Conservation (phyloP, 2,888 invertebrate genomes). For the Drosophila tripunctata region DNA sequence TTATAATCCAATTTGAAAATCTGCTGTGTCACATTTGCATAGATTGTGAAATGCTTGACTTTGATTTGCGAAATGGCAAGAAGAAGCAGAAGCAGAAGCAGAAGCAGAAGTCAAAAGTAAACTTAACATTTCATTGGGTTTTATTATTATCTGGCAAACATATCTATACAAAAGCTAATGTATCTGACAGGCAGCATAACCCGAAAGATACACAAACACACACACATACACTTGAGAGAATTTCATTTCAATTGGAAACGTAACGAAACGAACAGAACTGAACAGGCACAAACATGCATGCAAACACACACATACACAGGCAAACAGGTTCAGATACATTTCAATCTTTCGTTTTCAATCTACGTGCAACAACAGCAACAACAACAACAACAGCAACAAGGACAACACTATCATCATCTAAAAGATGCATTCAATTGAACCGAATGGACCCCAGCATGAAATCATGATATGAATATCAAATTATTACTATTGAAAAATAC, state of each 20-base stretch:
- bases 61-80: slow-evolving; percentile 7
- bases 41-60: slow-evolving; percentile 53
- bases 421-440: slow-evolving; percentile 73
- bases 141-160: slow-evolving; percentile 47
- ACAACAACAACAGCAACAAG: slow-evolving; percentile 4
- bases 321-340: slow-evolving; percentile 64
- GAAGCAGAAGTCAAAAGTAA: background rate
- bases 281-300: slow-evolving; percentile 28
- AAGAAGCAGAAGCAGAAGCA: too few relatives aligned
- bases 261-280: slow-evolving; percentile 41
- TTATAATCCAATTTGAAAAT: slow-evolving; percentile 4
- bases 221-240: slow-evolving; percentile 31
- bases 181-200: slow-evolving; percentile 46
- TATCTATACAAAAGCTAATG: slow-evolving; percentile 58
- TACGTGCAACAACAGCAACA: slow-evolving; percentile 39
- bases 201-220: slow-evolving; percentile 27
- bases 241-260: slow-evolving; percentile 60
- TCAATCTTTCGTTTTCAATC: slow-evolving; percentile 73
- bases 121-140: slow-evolving; percentile 16
- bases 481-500: slow-evolving; percentile 25
- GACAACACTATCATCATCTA: slow-evolving; percentile 37
- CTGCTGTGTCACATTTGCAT: slow-evolving; percentile 43
- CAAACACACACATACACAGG: slow-evolving; percentile 13
- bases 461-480: slow-evolving; percentile 74
- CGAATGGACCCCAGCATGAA: slow-evolving; percentile 62